phyloP scores from a whole-genome alignment of 2,797 vertebrate genomes.

The Anas capensis region DNA sequence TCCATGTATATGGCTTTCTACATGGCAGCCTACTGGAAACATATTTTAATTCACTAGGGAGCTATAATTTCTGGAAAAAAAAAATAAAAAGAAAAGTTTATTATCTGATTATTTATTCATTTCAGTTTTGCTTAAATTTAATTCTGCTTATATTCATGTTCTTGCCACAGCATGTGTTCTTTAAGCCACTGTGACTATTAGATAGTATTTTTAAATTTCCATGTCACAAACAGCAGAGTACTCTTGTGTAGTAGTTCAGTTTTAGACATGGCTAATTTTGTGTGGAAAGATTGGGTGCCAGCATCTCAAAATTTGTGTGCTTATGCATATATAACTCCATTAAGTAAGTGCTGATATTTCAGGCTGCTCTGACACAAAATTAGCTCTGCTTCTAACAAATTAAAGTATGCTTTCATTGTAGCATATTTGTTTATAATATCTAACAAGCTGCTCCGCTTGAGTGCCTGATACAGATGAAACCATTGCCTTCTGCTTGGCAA shows the following conservation, averaged over 20 bases:
- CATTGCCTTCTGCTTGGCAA: slow-evolving; percentile 58
- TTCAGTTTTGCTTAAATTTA: neutral
- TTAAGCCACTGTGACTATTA: neutral
- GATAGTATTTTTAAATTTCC: neutral
- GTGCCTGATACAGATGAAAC: slow-evolving; percentile 36
- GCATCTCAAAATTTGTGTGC: neutral
- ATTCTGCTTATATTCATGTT: neutral
- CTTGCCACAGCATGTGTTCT: neutral
- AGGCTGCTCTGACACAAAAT: slow-evolving; percentile 9
- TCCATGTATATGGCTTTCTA: neutral
- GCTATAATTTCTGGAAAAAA: neutral
- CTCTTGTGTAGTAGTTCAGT: neutral
- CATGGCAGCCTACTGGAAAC: neutral
- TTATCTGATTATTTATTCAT: neutral
- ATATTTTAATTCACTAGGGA: neutral
- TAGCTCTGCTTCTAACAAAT: slow-evolving; percentile 10
- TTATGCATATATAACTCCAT: neutral
- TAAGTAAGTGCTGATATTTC: neutral
- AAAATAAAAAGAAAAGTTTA: neutral
- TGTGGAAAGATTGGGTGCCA: neutral
- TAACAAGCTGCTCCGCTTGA: slow-evolving; percentile 45
- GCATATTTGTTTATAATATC: slow-evolving; percentile 64
- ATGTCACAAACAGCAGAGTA: fast-evolving
- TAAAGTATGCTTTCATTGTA: slow-evolving; percentile 49
- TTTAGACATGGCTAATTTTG: fast-evolving